These are phyloP conservation scores for Mya arenaria DNA, from an alignment of 1,140 invertebrate species.

Conservation along the genomic window DNA sequence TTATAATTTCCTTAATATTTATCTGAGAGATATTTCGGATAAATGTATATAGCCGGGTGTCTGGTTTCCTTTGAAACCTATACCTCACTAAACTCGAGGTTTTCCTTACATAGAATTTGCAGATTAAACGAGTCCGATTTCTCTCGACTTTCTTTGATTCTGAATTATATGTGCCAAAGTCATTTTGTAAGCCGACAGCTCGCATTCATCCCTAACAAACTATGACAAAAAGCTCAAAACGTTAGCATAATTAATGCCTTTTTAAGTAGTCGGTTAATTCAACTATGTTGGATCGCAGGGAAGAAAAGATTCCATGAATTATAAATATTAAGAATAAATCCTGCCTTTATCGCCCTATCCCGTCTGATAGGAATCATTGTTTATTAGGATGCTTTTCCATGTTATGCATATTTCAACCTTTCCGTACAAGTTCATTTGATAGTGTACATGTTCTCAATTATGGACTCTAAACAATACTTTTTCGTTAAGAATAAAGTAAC, in stretches of 20 bases:
- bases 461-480: no score
- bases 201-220: background rate
- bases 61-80: background rate
- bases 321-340: background rate
- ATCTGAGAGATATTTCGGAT: background rate
- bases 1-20: background rate
- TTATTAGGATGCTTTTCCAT: no score
- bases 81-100: background rate
- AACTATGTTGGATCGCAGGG: background rate
- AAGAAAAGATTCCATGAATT: background rate
- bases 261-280: constrained; percentile 5
- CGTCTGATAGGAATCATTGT: no score
- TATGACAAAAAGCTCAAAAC: background rate
- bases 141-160: background rate
- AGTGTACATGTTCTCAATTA: no score
- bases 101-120: background rate
- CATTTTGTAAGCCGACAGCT: background rate
- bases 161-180: background rate
- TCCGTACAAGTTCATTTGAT: no score
- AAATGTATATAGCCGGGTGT: background rate
- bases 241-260: background rate
- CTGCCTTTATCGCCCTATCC: no score
- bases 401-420: no score
- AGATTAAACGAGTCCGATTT: background rate
- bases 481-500: no score